Base-by-base conservation (phyloP, 1,140 invertebrate species). In the Lepidostoma basale region DNA sequence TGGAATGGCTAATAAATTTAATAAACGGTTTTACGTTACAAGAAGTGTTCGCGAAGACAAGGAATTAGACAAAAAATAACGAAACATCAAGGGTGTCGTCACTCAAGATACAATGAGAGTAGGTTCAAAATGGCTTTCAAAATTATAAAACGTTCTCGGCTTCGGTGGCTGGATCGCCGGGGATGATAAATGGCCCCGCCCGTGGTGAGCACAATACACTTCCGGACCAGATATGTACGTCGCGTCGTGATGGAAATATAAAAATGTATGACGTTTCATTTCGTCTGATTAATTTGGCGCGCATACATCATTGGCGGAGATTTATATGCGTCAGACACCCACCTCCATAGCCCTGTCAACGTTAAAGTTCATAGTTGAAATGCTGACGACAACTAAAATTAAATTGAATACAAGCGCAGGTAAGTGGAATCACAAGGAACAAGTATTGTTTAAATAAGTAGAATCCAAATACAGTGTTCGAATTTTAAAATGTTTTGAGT, bases 121-220 rank as follows among this genome's bases (percentile, higher is more conserved):
- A 68, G 69, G 68, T 72, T 62, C 69, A 49, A 72, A 72, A 68
- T 68, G 69, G 59, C 65, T 72, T 68, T 72, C 60, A 67, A 67
- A 72, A 72, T 72, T 72, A 72, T 72, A 72, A 72, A 72, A 72
- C 69, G 69, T 54, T 71, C 52, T 10, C 65, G 16, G 44, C 58
- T 20, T n/a, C n/a, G n/a, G n/a, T n/a, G n/a, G n/a, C n/a, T n/a
- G n/a, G 40, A 58, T 20, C 18, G 44, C 36, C 1, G 36, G 28
- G 45, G 54, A 72, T 72, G 69, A 72, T 72, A 68, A 69, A 72
- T 68, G 69, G 56, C 44, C 45, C 65, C 44, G 33, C 64, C 40
- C 18, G 44, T 33, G 23, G 5, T 33, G 67, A 30, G 45, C 56
- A 71, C 69, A 68, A 72, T 72, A 72, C 69, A 72, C 69, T 72